A percentile compares a stretch with the other conserved stretches of the same genome.
These are phyloP conservation scores for Hydrozoanthus tunicans DNA, from an alignment of 64 coral and sea anemone genomes.

Conservation along the genomic window DNA sequence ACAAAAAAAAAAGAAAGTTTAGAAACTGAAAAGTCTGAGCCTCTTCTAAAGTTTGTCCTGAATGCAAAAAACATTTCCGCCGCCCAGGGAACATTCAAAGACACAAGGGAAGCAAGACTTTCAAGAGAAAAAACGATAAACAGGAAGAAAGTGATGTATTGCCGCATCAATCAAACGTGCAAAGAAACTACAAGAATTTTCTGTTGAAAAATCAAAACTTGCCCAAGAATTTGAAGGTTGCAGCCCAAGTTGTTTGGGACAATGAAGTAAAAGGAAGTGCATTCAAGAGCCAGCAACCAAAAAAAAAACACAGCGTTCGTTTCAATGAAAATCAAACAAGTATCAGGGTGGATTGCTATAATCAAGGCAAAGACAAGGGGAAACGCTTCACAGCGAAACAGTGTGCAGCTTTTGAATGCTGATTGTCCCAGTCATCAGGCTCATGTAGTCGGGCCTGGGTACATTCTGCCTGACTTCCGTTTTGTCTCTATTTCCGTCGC, in stretches of 20 bases:
- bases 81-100: slow-evolving; percentile 1
- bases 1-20: neutral
- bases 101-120: slow-evolving; percentile 9
- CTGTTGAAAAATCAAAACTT: neutral
- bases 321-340: too few relatives aligned
- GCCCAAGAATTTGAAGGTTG: neutral
- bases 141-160: slow-evolving; percentile 4
- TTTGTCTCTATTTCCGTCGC: too few relatives aligned
- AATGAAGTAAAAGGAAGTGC: too few relatives aligned
- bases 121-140: neutral
- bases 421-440: too few relatives aligned
- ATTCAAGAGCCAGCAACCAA: too few relatives aligned
- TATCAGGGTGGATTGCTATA: too few relatives aligned
- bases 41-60: neutral
- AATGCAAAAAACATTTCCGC: slow-evolving; percentile 18
- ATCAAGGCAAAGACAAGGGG: too few relatives aligned
- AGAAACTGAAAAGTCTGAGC: neutral
- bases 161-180: neutral
- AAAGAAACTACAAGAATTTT: neutral
- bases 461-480: too few relatives aligned
- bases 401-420: too few relatives aligned
- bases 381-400: too few relatives aligned
- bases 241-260: neutral
- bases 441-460: too few relatives aligned
- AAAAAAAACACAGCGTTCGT: too few relatives aligned